Base-by-base conservation (phyloP, 2,888 invertebrate genomes). In the Lepidonotus clava region DNA sequence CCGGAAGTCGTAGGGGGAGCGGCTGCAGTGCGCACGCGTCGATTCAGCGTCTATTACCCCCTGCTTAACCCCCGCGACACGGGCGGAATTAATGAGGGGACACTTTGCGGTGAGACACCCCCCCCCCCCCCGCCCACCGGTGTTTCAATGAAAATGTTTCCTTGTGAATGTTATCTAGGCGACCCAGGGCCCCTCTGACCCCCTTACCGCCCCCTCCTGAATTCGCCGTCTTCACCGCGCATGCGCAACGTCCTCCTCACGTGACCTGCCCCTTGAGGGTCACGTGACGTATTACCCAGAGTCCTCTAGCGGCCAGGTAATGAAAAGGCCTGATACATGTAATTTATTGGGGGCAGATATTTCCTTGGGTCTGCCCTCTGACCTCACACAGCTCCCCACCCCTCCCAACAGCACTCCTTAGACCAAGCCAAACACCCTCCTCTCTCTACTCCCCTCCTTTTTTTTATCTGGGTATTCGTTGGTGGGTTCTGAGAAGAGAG, bases 31-130 rank as follows among this genome's bases (percentile, higher is more conserved):
- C 34, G 66, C 66, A 66, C 32, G 66, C 34, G 40, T 24, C 40
- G n/a, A 77, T 77, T 77, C 41, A 80, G n/a, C 80, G 24, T 24
- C 80, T 46, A 80, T 80, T 80, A 80, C 46, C 80, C 80, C 51
- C 46, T 80, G 41, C 41, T 80, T 80, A 80, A 80, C 80, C 80
- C 80, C 80, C 34, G 80, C 41, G 80, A 21, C 46, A 24, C n/a
- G 24, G 38, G 41, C 46, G 34, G 40, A 80, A 40, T 80, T 80
- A 80, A 80, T 41, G 80, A 80, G 46, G 14, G 80, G 80, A 41
- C 46, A 80, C 80, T 80, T 80, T 71, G 71, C 71, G 71, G 71
- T 38, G 71, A 34, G 71, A 71, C 71, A 71, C 71, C 71, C 14
- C 36, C 36, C 71, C 0, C 71, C 71, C 34, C 71, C 34, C 71